These are phyloP conservation scores for Peromyscus maniculatus DNA, from an alignment of 2,113 vertebrate species.

Conservation along the genomic window DNA sequence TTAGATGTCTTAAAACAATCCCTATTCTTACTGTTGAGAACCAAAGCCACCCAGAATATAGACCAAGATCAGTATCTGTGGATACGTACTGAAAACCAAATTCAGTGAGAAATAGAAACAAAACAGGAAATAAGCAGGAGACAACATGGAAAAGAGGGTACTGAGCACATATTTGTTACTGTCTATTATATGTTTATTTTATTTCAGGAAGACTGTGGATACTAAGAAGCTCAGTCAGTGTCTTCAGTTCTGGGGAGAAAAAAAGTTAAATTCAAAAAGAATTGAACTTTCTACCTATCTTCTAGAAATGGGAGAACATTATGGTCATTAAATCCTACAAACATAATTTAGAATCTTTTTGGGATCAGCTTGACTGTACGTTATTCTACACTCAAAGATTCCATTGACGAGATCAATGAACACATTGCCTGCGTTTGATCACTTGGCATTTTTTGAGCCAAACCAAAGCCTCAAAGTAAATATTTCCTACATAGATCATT, in stretches of 20 bases:
- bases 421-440: slow-evolving; percentile 78
- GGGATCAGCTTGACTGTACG: slow-evolving; percentile 23
- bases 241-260: background rate
- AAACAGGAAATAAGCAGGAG: background rate
- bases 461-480: slow-evolving; percentile 82
- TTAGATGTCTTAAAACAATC: background rate
- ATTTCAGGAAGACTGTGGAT: background rate
- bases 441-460: slow-evolving; percentile 71
- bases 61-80: background rate
- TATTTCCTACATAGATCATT: slow-evolving; percentile 82
- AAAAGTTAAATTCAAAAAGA: slow-evolving; percentile 16
- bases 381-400: slow-evolving; percentile 68
- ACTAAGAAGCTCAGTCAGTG: background rate
- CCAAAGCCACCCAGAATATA: background rate
- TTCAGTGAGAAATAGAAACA: background rate
- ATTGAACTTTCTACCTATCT: slow-evolving; percentile 48
- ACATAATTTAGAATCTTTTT: slow-evolving; percentile 50
- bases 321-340: slow-evolving; percentile 36
- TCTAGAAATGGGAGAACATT: slow-evolving; percentile 49
- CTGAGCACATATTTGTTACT: background rate
- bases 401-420: slow-evolving; percentile 65
- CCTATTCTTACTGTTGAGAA: background rate
- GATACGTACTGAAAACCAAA: slow-evolving; percentile 50
- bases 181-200: slow-evolving; percentile 39
- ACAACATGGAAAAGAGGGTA: background rate